phyloP scores from a whole-genome alignment of 2,888 invertebrate species.

The Macrosiphum euphorbiae region DNA sequence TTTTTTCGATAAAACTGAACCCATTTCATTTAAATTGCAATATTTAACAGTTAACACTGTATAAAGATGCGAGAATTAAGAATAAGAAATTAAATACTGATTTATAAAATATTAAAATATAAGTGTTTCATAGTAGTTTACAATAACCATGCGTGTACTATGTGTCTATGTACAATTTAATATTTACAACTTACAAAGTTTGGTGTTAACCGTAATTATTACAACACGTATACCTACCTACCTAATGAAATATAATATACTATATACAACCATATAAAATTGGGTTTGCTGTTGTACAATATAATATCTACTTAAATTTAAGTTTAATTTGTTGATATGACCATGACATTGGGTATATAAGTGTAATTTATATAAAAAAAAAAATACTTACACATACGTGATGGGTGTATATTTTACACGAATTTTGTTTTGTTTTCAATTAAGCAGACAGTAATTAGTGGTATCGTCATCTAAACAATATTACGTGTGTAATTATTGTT shows the following conservation, averaged over 20 bases:
- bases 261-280: background rate
- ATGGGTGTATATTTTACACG: background rate
- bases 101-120: background rate
- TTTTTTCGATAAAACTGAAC: background rate
- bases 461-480: slow-evolving; percentile 7
- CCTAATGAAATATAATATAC: background rate
- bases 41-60: background rate
- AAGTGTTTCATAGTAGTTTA: background rate
- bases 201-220: background rate
- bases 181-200: background rate
- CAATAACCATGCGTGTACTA: background rate
- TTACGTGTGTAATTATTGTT: slow-evolving; percentile 32
- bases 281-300: background rate
- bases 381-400: background rate
- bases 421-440: slow-evolving; percentile 6
- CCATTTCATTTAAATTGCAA: background rate
- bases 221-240: background rate
- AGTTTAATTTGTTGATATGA: background rate
- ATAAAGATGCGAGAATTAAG: background rate
- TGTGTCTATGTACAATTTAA: background rate
- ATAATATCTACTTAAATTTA: background rate
- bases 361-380: background rate
- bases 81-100: background rate
- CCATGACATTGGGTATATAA: background rate
- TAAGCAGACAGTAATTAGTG: slow-evolving; percentile 24